Conservation (phyloP, 2,797 vertebrate species). For the Danionella dracula region DNA sequence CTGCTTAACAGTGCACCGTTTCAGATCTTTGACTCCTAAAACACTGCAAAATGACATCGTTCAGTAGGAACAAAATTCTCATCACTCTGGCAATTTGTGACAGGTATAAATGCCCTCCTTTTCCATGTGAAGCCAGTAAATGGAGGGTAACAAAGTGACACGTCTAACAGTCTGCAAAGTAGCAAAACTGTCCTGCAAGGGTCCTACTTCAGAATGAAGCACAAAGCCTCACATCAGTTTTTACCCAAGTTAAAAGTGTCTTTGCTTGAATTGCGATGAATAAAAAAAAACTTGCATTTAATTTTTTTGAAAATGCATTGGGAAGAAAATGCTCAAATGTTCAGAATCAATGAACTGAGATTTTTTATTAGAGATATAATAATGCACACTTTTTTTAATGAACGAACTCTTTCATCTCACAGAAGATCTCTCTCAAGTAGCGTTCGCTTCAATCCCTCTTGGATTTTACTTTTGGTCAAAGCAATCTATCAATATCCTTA, state of each 20-base stretch:
- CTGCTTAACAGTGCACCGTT: slow-evolving; percentile 79
- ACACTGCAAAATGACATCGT: slow-evolving; percentile 91
- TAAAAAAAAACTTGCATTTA: slow-evolving; percentile 14
- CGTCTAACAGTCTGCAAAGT: slow-evolving; percentile 85
- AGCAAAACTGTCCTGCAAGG: slow-evolving; percentile 89
- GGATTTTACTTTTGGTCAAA: slow-evolving; percentile 13
- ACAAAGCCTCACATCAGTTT: slow-evolving; percentile 72
- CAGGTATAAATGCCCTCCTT: slow-evolving; percentile 86
- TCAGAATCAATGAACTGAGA: slow-evolving; percentile 1
- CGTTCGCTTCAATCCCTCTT: slow-evolving; percentile 23
- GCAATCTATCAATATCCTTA: slow-evolving; percentile 32
- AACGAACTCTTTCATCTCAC: neutral
- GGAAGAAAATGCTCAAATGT: neutral
- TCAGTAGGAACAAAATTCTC: slow-evolving; percentile 80
- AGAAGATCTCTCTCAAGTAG: neutral
- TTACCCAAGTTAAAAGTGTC: slow-evolving; percentile 37
- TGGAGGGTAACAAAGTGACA: slow-evolving; percentile 86
- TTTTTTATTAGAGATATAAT: too few relatives aligned
- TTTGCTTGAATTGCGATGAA: slow-evolving; percentile 32
- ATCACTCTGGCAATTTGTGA: slow-evolving; percentile 84
- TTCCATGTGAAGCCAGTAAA: slow-evolving; percentile 80
- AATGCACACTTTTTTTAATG: slow-evolving; percentile 5
- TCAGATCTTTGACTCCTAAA: slow-evolving; percentile 84
- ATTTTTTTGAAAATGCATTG: slow-evolving; percentile 6
- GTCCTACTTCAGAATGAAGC: slow-evolving; percentile 82